Base-by-base conservation (phyloP, 2,888 invertebrate species). In the Diaprepes abbreviatus region DNA sequence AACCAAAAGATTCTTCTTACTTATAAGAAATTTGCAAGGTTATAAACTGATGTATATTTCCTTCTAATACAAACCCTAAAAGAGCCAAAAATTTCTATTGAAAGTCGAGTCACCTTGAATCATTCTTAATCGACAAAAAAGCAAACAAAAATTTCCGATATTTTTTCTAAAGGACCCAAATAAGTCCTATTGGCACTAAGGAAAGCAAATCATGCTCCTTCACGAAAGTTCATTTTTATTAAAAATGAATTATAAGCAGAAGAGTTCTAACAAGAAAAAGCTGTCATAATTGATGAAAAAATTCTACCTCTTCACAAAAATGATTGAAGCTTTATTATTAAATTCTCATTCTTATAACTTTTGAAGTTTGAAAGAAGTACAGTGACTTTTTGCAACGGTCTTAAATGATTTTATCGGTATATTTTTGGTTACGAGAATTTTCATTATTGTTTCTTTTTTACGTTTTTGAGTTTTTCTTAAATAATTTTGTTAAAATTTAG, bases 231-330 rank as follows among this genome's bases (percentile, higher is more conserved):
- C 14, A 7, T 19, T 43, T 17, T 43, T 43, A 43, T 43, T 43
- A 43, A 43, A 43, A 43, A 43, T 21, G 17, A 43, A 21, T 43
- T 43, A 43, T 21, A 17, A 6, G 43, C 43, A 2, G 14, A 43
- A 17, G 4, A 43, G 21, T 19, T 21, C 10, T 43, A 17, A 43
- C 43, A 43, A 19, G 19, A 21, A 21, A 24, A 43, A 43, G 21
- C 43, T 21, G 19, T 43, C 43, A n/a, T 43, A 43, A 43, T 43
- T 43, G 19, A 43, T 21, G 43, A 43, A 43, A 43, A 17, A 43
- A 43, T 17, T 43, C 9, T 43, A 43, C 43, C 19, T 43, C 21
- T 43, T 43, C 5, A 43, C 19, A 43, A 43, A 43, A 43, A 43
- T 43, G 9, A 21, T 21, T 43, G 21, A 43, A n/a, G 21, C 43